Evolutionary conservation across 2,888 invertebrate species (phyloP).

Genomic region (Mongoloraphidia duomilia): DNA sequence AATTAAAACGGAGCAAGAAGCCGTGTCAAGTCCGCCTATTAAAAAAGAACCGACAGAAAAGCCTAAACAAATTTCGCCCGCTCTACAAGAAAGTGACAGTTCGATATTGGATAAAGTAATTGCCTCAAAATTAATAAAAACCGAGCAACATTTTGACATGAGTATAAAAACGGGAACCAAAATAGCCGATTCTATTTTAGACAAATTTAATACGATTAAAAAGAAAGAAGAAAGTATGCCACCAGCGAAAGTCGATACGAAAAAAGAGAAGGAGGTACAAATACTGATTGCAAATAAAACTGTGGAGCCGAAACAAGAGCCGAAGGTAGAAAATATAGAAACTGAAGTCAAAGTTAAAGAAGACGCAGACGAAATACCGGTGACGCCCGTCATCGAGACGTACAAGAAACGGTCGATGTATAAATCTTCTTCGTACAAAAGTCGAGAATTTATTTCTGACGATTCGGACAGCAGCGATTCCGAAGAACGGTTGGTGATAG

Average conservation of each 20-base stretch:
- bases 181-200: conserved; percentile 28
- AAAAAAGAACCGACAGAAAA: conserved; percentile 10
- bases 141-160: conserved; percentile 25
- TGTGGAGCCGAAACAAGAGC: conserved; percentile 7
- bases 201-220: conserved; percentile 27
- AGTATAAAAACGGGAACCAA: conserved; percentile 27
- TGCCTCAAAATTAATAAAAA: conserved; percentile 22
- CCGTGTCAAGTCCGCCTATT: background rate
- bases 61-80: conserved; percentile 24
- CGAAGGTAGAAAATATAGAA: conserved; percentile 16
- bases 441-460: conserved; percentile 36
- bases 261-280: conserved; percentile 7
- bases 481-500: conserved; percentile 45
- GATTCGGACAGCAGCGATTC: conserved; percentile 50
- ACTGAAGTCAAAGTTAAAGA: conserved; percentile 12
- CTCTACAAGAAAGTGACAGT: conserved; percentile 28
- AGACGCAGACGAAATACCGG: conserved; percentile 18
- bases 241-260: conserved; percentile 2
- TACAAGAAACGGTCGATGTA: conserved; percentile 15
- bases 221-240: conserved; percentile 17
- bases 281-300: conserved; percentile 7
- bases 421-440: conserved; percentile 12
- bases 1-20: background rate
- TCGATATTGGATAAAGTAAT: conserved; percentile 26
- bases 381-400: conserved; percentile 25